These are phyloP conservation scores for Leptoteleia sp. DNA, from an alignment of 1,140 invertebrate genomes.

Conservation along the genomic window DNA sequence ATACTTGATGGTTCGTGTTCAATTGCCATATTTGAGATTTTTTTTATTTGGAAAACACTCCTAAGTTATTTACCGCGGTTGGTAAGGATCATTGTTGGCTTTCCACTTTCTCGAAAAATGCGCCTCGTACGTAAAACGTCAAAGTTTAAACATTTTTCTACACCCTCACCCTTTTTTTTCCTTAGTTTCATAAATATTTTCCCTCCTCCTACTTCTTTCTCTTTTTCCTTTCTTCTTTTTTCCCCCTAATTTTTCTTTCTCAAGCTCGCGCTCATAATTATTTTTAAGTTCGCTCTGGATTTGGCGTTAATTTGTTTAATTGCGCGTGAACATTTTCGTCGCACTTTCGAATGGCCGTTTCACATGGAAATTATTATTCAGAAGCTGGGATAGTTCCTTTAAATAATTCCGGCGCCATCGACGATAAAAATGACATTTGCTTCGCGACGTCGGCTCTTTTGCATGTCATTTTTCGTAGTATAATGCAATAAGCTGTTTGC, in stretches of 20 bases:
- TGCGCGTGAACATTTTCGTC: slow-evolving; percentile 11
- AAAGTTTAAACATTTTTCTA: too few species aligned
- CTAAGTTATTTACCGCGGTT: slow-evolving; percentile 9
- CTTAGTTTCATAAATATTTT: too few species aligned
- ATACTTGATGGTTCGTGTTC: slow-evolving; percentile 42
- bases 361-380: slow-evolving; percentile 19
- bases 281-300: too few species aligned
- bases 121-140: too few species aligned
- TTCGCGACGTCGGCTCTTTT: slow-evolving; percentile 41
- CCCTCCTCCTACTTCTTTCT: too few species aligned
- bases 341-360: neutral
- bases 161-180: too few species aligned
- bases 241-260: too few species aligned
- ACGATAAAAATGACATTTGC: slow-evolving; percentile 54
- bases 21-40: slow-evolving; percentile 33
- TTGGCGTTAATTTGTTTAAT: slow-evolving; percentile 29
- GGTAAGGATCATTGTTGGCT: slow-evolving; percentile 13
- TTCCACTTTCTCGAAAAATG: slow-evolving; percentile 5
- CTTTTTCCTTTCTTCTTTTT: too few species aligned
- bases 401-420: slow-evolving; percentile 56
- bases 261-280: too few species aligned
- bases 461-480: slow-evolving; percentile 34
- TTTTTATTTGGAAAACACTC: slow-evolving; percentile 46
- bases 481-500: slow-evolving; percentile 43
- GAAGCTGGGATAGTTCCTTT: slow-evolving; percentile 26